These are phyloP conservation scores for Zaprionus vittiger DNA, from an alignment of 1,140 invertebrate genomes.

Conservation along the genomic window DNA sequence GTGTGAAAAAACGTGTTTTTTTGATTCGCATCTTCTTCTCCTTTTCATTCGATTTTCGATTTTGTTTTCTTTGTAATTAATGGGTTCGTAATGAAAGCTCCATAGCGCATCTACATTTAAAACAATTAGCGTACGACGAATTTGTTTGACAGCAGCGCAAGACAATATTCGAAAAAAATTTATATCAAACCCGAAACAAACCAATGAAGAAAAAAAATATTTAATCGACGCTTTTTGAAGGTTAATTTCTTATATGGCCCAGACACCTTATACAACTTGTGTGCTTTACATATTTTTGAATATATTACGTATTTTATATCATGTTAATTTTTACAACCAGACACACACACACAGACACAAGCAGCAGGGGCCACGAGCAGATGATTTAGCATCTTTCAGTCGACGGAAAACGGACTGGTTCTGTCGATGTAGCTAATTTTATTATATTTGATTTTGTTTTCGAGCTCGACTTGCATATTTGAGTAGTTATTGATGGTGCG, in stretches of 20 bases:
- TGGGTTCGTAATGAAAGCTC: constrained; percentile 48
- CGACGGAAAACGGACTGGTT: neutral
- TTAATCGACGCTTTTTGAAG: constrained; percentile 7
- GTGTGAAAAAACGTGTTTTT: constrained; percentile 20
- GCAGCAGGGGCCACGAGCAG: neutral
- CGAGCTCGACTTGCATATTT: neutral
- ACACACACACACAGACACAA: neutral
- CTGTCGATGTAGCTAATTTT: neutral
- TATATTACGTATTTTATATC: constrained; percentile 3
- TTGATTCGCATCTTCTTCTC: neutral
- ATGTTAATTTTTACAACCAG: constrained; percentile 16
- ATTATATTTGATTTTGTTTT: neutral
- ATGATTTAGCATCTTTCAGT: neutral
- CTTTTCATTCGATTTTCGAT: neutral
- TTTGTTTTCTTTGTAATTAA: constrained; percentile 53
- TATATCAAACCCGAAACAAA: constrained; percentile 20
- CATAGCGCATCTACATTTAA: constrained; percentile 20
- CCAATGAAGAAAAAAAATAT: neutral
- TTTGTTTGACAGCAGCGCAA: constrained; percentile 23
- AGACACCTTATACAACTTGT: neutral
- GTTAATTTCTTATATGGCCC: constrained; percentile 15
- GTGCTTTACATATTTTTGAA: constrained; percentile 1
- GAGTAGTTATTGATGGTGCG: neutral
- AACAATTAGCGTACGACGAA: constrained; percentile 37
- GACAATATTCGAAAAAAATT: constrained; percentile 11